phyloP scores from a whole-genome alignment of 2,113 vertebrate genomes.

The Oenanthe oenanthe region DNA sequence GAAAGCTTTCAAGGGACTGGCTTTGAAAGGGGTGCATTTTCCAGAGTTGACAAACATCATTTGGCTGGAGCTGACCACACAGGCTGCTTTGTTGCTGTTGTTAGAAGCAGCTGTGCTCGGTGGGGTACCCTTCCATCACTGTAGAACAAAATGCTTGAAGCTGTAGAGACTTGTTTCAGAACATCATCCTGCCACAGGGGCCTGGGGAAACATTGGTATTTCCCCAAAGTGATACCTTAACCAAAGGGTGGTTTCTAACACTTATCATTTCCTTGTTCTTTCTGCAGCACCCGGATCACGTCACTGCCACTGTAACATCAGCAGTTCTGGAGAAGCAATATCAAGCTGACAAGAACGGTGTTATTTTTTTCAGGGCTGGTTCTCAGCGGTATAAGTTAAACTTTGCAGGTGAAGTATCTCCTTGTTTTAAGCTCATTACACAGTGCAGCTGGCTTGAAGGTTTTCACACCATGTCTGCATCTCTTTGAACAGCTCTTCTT shows the following conservation, averaged over 20 bases:
- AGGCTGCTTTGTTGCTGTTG: not conserved
- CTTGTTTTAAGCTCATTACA: not conserved
- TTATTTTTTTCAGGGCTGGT: conserved; percentile 75
- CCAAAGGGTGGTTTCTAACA: not conserved
- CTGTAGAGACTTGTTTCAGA: not conserved
- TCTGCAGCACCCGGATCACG: conserved; percentile 70
- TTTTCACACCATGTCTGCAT: not conserved
- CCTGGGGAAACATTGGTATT: not conserved
- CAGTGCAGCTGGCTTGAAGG: not conserved
- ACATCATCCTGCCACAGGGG: fast-evolving
- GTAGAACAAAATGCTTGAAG: not conserved
- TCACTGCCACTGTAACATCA: conserved; percentile 71
- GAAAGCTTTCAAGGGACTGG: not conserved
- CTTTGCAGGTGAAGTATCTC: conserved; percentile 76
- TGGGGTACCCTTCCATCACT: not conserved
- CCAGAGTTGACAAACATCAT: not conserved
- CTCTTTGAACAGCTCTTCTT: not conserved
- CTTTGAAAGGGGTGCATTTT: not conserved
- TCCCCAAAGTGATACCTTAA: not conserved
- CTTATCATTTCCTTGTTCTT: not conserved
- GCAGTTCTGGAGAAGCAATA: conserved; percentile 74
- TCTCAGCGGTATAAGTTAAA: conserved; percentile 73
- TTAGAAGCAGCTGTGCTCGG: not conserved
- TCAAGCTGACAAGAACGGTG: conserved; percentile 30
- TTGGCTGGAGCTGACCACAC: not conserved